These are phyloP conservation scores for Tympanuchus pallidicinctus DNA, from an alignment of 2,113 vertebrate species.

Conservation along the genomic window DNA sequence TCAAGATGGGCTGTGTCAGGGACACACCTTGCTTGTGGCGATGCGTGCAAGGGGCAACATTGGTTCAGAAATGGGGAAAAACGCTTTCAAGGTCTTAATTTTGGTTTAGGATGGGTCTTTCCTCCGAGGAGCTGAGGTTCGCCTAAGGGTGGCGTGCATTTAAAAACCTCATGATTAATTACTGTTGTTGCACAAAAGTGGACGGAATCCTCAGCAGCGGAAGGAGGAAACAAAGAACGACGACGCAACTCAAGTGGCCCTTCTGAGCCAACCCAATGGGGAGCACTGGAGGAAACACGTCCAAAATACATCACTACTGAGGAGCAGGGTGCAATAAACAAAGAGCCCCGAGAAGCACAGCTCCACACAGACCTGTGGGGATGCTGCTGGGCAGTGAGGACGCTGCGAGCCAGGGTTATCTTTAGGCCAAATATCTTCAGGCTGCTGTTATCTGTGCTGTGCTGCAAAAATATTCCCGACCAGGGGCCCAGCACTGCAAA, in stretches of 20 bases:
- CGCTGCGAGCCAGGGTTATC: neutral
- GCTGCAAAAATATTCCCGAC: neutral
- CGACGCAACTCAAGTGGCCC: neutral
- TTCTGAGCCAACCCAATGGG: neutral
- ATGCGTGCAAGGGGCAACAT: neutral
- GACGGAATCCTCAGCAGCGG: neutral
- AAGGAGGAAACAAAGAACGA: neutral
- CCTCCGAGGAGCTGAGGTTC: neutral
- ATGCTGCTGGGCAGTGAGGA: neutral
- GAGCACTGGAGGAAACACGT: neutral
- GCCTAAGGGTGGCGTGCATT: neutral
- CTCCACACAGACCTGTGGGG: neutral
- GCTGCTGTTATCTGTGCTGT: neutral
- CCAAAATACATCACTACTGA: neutral
- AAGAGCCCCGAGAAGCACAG: neutral
- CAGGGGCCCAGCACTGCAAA: neutral
- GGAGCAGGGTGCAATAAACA: neutral
- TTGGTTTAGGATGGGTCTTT: neutral
- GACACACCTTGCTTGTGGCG: neutral
- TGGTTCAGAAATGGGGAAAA: neutral
- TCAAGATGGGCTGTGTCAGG: neutral
- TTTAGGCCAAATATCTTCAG: neutral
- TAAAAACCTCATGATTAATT: neutral
- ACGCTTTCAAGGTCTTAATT: neutral
- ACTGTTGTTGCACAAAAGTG: neutral